phyloP scores from a whole-genome alignment of 2,797 vertebrate species.

The Vultur gryphus region DNA sequence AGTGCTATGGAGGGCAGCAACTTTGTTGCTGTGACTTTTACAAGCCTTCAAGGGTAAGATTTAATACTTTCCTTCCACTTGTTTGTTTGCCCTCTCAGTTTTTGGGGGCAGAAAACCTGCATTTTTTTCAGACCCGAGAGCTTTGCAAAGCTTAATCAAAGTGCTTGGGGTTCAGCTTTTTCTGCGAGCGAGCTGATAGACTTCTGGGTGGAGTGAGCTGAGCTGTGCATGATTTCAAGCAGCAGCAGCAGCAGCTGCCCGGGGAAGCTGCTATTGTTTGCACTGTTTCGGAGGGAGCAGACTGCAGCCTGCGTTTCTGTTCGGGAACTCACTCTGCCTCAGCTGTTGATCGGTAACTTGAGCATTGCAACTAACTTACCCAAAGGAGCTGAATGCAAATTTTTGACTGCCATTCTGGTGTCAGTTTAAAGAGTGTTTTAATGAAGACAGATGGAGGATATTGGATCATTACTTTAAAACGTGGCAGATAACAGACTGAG shows the following conservation, averaged over 20 bases:
- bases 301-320: background rate
- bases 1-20: constrained; percentile 38
- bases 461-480: constrained; percentile 28
- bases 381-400: background rate
- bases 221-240: background rate
- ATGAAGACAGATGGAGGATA: constrained; percentile 46
- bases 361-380: background rate
- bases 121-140: background rate
- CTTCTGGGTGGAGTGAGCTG: constrained; percentile 15
- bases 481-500: constrained; percentile 39
- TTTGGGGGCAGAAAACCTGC: background rate
- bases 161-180: background rate
- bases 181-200: background rate
- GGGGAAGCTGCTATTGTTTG: constrained; percentile 43
- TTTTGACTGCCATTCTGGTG: background rate
- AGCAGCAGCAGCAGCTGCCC: background rate
- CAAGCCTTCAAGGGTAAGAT: constrained; percentile 48
- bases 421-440: constrained; percentile 12
- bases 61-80: background rate
- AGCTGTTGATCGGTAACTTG: constrained; percentile 17
- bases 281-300: background rate
- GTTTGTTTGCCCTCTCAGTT: background rate
- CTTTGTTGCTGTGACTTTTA: constrained; percentile 31
- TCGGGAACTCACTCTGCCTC: background rate
- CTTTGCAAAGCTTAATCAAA: background rate